Base-by-base conservation (phyloP, 2,888 invertebrate species). In the Serripes groenlandicus region DNA sequence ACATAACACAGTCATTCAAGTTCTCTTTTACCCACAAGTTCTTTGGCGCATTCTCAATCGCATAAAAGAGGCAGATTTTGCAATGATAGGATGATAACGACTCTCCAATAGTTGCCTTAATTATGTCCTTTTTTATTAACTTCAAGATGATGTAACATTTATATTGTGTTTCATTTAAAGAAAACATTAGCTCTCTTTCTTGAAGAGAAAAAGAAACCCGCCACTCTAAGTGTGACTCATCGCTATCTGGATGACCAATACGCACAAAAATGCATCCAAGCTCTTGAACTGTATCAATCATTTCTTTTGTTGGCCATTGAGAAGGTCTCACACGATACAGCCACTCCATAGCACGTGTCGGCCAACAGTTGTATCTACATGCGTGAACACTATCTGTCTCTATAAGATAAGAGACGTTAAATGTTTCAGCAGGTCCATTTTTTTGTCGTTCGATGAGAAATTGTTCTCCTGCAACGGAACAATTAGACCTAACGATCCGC, bases 91-190 rank as follows among this genome's bases (percentile, higher is more conserved):
- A 62, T 34, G 62, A 62, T n/a, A 62, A 34, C 0, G 21, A 28
- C n/a, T n/a, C n/a, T n/a, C n/a, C n/a, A n/a, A n/a, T n/a, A n/a
- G n/a, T n/a, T n/a, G n/a, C n/a, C 30, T 60, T 60, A 1, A 60
- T 60, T 34, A 62, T n/a, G 62, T 62, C 32, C n/a, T 62, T 3
- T 23, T 62, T 62, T 18, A 62, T 62, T 9, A 23, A 21, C 34
- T 62, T 62, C n/a, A 62, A 23, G 18, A 62, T 21, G 7, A 62
- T 62, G 62, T 62, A 62, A n/a, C 62, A 62, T 30, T 62, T 62
- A 15, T 62, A 35, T n/a, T 62, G 62, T 18, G 30, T 30, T 21
- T 32, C 9, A n/a, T 62, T 62, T 4, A 62, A 35, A n/a, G n/a
- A 34, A 9, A 62, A 34, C 62, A 62, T 62, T 1, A 62, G 30